Base-by-base conservation (phyloP, 2,888 invertebrate genomes). In the Standfussiana lucernea region DNA sequence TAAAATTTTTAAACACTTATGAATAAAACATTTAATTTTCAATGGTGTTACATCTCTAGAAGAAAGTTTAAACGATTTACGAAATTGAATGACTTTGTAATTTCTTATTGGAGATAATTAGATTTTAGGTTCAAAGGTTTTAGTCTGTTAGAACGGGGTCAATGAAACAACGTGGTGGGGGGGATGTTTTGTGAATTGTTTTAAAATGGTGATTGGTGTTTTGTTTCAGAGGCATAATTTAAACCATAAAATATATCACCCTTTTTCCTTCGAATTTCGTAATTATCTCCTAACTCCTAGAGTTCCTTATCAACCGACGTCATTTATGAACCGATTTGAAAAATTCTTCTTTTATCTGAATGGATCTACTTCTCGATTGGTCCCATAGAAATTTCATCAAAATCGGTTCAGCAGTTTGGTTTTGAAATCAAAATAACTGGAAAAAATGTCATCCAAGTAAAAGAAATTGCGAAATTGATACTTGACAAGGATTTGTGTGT, bases 11-110 rank as follows among this genome's bases (percentile, higher is more conserved):
- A 91, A 95, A 90, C 90, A 88, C 80, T 91, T 72, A 95, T 95
- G 95, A 95, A 95, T 95, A 95, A 95, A 92, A 95, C 94, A 95
- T 95, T 95, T 94, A 90, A 95, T 95, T 94, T 93, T 90, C 89
- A 90, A 89, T 90, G 87, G 84, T 80, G 86, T 86, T 80, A 85
- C 72, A 77, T 86, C 83, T 86, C 82, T 84, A 84, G 87, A 78
- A 76, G 75, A 86, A 87, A 89, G 86, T 90, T 89, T 76, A 86
- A 88, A 82, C 86, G 89, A 84, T 89, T 86, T 86, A 79, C 74
- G 42, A 78, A 87, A 88, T 87, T 87, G 86, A 87, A 84, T 87
- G 80, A 86, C 84, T 85, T 73, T 61, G 78, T 87, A 87, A 87
- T 88, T 83, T 86, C 77, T 80, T 85, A 85, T 87, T 79, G 78